Evolutionary conservation across 2,888 invertebrate genomes (phyloP).

Genomic region (Mantis religiosa): DNA sequence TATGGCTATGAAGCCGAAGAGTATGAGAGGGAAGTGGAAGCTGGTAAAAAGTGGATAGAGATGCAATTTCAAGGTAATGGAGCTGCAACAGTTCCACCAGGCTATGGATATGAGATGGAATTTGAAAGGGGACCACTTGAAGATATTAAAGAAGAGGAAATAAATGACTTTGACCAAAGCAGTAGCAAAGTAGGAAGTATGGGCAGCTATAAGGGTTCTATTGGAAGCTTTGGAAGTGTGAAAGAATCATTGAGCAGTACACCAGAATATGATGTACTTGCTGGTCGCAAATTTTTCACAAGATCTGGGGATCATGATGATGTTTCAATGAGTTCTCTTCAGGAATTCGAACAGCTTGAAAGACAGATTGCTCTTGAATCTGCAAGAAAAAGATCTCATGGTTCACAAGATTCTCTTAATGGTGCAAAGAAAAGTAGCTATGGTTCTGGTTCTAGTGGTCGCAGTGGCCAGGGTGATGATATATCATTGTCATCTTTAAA

Average conservation of each 20-base stretch:
- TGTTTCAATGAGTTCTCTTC: constrained; percentile 85
- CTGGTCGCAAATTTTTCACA: constrained; percentile 77
- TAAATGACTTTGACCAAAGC: constrained; percentile 74
- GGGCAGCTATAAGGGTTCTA: constrained; percentile 62
- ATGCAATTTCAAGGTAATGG: constrained; percentile 79
- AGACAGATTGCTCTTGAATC: constrained; percentile 77
- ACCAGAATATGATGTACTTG: constrained; percentile 84
- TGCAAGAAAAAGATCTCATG: constrained; percentile 57
- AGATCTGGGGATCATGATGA: constrained; percentile 86
- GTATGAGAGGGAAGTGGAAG: constrained; percentile 55
- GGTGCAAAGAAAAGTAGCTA: constrained; percentile 66
- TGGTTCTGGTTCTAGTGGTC: constrained; percentile 47
- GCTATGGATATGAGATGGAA: constrained; percentile 68
- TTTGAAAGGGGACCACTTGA: constrained; percentile 79
- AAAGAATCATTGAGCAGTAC: constrained; percentile 88
- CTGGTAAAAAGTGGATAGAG: constrained; percentile 83
- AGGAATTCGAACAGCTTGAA: constrained; percentile 91
- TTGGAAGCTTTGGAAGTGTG: constrained; percentile 76
- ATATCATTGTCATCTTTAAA: constrained; percentile 81
- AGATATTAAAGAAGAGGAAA: constrained; percentile 90
- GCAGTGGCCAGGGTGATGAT: constrained; percentile 77
- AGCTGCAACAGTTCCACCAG: constrained; percentile 54
- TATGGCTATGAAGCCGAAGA: constrained; percentile 40
- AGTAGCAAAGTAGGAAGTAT: constrained; percentile 72
- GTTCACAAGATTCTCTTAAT: constrained; percentile 78